Evolutionary conservation across 2,113 vertebrate species (phyloP).

Genomic region (Taurulus bubalis): DNA sequence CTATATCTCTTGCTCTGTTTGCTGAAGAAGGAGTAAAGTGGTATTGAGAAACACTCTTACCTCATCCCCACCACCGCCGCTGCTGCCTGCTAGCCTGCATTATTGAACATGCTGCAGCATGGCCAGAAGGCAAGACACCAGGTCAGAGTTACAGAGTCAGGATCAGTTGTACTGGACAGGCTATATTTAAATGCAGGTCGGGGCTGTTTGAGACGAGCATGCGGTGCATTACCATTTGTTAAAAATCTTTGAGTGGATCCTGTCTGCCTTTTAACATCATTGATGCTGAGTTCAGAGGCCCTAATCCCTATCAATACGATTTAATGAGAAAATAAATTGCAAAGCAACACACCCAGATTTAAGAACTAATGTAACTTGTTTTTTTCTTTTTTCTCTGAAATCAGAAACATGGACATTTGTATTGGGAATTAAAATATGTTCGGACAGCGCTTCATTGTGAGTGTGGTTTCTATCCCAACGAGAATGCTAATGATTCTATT

Average conservation of each 20-base stretch:
- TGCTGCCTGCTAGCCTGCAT: slow-evolving; percentile 69
- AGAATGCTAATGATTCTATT: background rate
- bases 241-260: slow-evolving; percentile 58
- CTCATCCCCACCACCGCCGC: slow-evolving; percentile 18
- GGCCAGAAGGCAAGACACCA: slow-evolving; percentile 45
- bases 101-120: slow-evolving; percentile 77
- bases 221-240: slow-evolving; percentile 48
- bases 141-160: slow-evolving; percentile 56
- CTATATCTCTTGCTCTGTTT: slow-evolving; percentile 44
- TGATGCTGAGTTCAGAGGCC: slow-evolving; percentile 58
- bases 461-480: background rate
- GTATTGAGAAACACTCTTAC: slow-evolving; percentile 55
- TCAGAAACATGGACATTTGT: background rate
- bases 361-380: slow-evolving; percentile 20
- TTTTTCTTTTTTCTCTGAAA: background rate
- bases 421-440: background rate
- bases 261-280: slow-evolving; percentile 54
- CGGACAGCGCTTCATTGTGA: background rate
- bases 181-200: slow-evolving; percentile 63
- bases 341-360: slow-evolving; percentile 17
- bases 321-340: slow-evolving; percentile 55
- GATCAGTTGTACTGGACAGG: slow-evolving; percentile 58
- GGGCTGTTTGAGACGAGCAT: slow-evolving; percentile 38
- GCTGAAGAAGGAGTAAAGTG: slow-evolving; percentile 38
- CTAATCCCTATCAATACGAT: slow-evolving; percentile 50